phyloP scores from a whole-genome alignment of 37 sponge, comb jelly and placozoan species.

The Chondrosia reniformis region DNA sequence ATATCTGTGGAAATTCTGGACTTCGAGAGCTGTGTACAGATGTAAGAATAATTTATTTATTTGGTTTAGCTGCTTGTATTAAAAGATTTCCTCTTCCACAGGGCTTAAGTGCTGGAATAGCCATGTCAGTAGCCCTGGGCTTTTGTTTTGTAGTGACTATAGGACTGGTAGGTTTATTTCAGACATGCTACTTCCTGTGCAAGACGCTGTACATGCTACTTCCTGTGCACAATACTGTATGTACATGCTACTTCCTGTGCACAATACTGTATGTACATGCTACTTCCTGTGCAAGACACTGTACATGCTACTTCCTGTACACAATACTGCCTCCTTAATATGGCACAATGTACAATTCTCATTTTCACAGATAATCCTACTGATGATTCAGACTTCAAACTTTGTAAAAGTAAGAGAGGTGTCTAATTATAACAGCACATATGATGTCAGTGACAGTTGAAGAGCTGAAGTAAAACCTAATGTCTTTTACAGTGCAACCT shows the following conservation, averaged over 20 bases:
- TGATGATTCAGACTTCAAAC: constrained; percentile 45
- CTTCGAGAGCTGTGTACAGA: constrained; percentile 1
- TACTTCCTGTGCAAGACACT: neutral
- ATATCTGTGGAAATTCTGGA: neutral
- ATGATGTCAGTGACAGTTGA: constrained; percentile 22
- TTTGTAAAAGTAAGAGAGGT: constrained; percentile 44
- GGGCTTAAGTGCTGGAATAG: constrained; percentile 48
- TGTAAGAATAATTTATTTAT: neutral
- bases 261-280: neutral
- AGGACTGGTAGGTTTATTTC: constrained; percentile 43
- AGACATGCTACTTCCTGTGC: neutral
- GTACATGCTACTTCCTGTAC: neutral
- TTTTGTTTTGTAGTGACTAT: constrained; percentile 46
- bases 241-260: neutral
- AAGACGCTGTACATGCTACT: neutral
- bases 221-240: neutral
- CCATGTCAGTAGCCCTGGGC: constrained; percentile 41
- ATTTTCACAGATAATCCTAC: constrained; percentile 26
- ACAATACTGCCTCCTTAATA: neutral
- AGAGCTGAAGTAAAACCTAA: too few relatives aligned
- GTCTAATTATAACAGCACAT: constrained; percentile 12
- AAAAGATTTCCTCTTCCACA: neutral
- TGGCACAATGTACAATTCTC: neutral
- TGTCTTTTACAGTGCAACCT: too few relatives aligned
- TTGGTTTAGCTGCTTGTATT: neutral